Percentiles rank a stretch among this genome's conserved stretches.
Conservation (phyloP, 1,140 invertebrate genomes). For the Zaprionus vittiger region DNA sequence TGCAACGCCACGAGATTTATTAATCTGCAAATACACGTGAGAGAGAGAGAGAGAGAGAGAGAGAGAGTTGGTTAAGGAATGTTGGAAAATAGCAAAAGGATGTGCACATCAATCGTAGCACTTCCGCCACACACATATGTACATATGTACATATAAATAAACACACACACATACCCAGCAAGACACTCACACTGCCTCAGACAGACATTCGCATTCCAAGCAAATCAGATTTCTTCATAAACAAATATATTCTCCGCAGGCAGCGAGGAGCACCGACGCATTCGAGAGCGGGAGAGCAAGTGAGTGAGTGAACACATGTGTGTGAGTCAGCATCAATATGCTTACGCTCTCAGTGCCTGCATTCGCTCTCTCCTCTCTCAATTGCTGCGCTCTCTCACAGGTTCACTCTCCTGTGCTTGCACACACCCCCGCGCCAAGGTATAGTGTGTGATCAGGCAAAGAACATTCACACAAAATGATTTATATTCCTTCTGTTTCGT, state of each 20-base stretch:
- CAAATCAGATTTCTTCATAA: conserved; percentile 80
- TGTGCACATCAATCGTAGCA: conserved; percentile 61
- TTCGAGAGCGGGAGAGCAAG: conserved; percentile 9
- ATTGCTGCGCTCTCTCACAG: conserved; percentile 1
- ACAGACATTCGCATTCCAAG: conserved; percentile 76
- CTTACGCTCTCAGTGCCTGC: background rate
- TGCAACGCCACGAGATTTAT: conserved; percentile 62
- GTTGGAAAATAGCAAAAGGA: conserved; percentile 43
- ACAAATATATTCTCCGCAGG: conserved; percentile 61
- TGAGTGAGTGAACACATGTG: conserved; percentile 3
- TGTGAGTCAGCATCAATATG: conserved; percentile 45
- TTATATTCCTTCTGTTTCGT: background rate
- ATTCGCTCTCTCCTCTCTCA: conserved; percentile 16
- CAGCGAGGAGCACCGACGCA: conserved; percentile 30
- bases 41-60: conserved; percentile 9
- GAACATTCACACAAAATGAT: background rate
- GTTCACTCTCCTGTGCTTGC: background rate
- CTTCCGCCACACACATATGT: conserved; percentile 50
- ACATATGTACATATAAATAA: conserved; percentile 45
- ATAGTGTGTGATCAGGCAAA: background rate
- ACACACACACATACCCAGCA: conserved; percentile 43
- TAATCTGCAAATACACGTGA: conserved; percentile 41
- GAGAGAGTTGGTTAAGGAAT: conserved; percentile 11
- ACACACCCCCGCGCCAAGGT: conserved; percentile 31
- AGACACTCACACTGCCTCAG: conserved; percentile 31